Percentiles rank a stretch among this genome's conserved stretches.
Conservation (phyloP, 2,888 invertebrate species). For the Euzetes globulus region DNA sequence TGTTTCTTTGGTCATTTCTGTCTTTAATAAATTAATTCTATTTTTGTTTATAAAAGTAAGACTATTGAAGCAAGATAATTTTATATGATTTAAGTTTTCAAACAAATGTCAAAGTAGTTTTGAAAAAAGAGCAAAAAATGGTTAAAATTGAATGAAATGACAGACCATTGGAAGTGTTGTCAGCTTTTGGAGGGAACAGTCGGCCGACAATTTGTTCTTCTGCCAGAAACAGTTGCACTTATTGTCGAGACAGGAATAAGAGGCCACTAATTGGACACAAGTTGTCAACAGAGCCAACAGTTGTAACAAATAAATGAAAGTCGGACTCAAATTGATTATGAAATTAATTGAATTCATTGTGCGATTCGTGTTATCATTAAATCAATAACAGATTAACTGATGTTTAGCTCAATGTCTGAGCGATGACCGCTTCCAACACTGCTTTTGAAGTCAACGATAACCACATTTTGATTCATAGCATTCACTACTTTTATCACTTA, state of each 20-base stretch:
- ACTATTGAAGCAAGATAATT: too few species aligned
- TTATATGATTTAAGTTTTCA: too few species aligned
- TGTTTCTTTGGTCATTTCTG: too few species aligned
- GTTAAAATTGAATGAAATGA: background rate
- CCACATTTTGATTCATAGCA: background rate
- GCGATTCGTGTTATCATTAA: conserved; percentile 10
- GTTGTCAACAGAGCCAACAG: background rate
- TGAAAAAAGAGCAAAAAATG: background rate
- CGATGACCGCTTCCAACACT: background rate
- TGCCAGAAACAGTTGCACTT: background rate
- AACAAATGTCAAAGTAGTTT: too few species aligned
- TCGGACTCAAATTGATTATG: background rate
- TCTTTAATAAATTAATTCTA: too few species aligned
- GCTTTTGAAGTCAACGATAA: background rate
- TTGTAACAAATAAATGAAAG: background rate
- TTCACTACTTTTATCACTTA: background rate
- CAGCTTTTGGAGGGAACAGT: conserved; percentile 21
- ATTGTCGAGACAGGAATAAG: background rate
- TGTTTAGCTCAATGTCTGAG: background rate
- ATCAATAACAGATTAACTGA: background rate
- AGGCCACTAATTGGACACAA: background rate
- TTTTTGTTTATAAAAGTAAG: too few species aligned
- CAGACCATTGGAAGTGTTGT: conserved; percentile 27
- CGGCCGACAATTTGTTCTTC: conserved; percentile 27
- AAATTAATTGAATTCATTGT: background rate